phyloP scores from a whole-genome alignment of 2,888 invertebrate species.

The Hirtodrosophila histrioides region DNA sequence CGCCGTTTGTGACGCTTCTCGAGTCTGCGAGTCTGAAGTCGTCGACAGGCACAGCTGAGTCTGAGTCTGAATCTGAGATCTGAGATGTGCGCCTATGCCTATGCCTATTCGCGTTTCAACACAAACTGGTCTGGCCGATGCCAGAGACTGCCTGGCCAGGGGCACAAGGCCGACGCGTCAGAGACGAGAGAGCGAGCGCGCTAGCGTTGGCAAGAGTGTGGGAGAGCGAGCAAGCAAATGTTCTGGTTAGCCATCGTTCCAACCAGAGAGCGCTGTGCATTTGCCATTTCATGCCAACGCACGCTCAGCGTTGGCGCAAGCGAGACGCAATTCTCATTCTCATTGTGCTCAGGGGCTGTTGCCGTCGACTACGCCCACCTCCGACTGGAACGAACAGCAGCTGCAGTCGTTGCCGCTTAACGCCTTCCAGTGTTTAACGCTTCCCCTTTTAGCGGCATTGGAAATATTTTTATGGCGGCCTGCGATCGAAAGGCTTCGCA shows the following conservation, averaged over 20 bases:
- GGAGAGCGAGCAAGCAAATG: conserved; percentile 26
- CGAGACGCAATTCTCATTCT: conserved; percentile 33
- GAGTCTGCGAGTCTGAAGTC: conserved; percentile 35
- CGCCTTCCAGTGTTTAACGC: conserved; percentile 34
- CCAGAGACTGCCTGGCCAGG: conserved; percentile 38
- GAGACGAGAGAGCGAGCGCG: conserved; percentile 24
- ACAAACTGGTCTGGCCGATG: conserved; percentile 81
- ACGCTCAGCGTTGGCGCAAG: conserved; percentile 1
- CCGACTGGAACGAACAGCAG: conserved; percentile 63
- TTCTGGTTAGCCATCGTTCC: conserved; percentile 52
- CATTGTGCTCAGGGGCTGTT: conserved; percentile 49
- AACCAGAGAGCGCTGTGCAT: conserved; percentile 52
- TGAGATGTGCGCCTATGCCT: conserved; percentile 82
- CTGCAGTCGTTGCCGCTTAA: conserved; percentile 38
- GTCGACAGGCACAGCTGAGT: conserved; percentile 42
- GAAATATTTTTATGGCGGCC: conserved; percentile 76
- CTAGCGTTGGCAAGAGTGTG: conserved; percentile 14
- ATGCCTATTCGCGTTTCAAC: conserved; percentile 84
- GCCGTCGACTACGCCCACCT: conserved; percentile 67
- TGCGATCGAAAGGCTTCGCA: conserved; percentile 73
- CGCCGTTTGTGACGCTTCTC: conserved; percentile 8
- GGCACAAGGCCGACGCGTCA: conserved; percentile 40
- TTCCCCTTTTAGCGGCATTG: conserved; percentile 55
- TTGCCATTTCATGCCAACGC: conserved; percentile 33
- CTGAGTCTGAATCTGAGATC: conserved; percentile 7